A percentile compares a stretch with the other conserved stretches of the same genome.
Conservation (phyloP, 2,113 vertebrate species). For the Haplochromis burtoni region DNA sequence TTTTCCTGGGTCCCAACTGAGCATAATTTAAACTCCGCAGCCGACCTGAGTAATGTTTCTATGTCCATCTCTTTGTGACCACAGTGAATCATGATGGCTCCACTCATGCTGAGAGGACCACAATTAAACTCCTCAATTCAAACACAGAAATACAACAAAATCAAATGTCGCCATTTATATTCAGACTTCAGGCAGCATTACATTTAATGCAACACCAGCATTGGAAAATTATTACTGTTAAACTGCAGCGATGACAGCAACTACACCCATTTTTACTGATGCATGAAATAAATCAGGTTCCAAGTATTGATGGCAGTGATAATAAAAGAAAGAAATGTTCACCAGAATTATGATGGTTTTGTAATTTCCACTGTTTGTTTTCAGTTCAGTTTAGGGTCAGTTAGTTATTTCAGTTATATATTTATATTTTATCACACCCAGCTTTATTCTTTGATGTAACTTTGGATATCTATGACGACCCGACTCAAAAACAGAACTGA, state of each 20-base stretch:
- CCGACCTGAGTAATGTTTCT: not conserved
- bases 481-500: not conserved
- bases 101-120: not conserved
- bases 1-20: not conserved
- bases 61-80: not conserved
- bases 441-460: not conserved
- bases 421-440: not conserved
- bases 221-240: not conserved
- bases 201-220: not conserved
- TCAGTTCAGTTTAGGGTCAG: not conserved
- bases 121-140: not conserved
- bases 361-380: not conserved
- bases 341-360: not conserved
- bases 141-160: not conserved
- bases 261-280: not conserved
- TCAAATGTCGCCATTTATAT: not conserved
- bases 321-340: not conserved
- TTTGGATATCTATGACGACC: not conserved
- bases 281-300: not conserved
- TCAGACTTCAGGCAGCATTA: not conserved
- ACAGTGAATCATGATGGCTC: not conserved
- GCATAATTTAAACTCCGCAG: not conserved
- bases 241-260: not conserved
- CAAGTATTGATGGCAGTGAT: not conserved
- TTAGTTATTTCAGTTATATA: not conserved